Conservation (phyloP, 2,113 vertebrate genomes). For the Origma solitaria region DNA sequence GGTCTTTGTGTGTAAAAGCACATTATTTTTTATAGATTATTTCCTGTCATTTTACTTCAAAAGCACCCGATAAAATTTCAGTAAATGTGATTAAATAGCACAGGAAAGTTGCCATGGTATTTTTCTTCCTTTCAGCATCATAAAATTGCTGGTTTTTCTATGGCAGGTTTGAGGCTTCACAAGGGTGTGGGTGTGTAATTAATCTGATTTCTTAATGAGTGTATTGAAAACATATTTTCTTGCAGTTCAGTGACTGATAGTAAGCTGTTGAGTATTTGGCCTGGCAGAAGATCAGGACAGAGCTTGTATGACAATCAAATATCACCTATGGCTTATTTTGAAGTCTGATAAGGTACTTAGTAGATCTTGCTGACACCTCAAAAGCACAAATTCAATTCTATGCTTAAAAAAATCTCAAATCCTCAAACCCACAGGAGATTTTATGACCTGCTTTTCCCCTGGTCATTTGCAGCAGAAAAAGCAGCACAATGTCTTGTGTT, state of each 20-base stretch:
- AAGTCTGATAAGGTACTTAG: not conserved
- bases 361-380: not conserved
- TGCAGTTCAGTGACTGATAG: not conserved
- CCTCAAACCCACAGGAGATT: not conserved
- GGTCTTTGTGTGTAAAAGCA: slow-evolving; percentile 21
- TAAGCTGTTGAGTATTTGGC: not conserved
- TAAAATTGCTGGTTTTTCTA: not conserved
- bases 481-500: not conserved
- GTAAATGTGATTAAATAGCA: slow-evolving; percentile 28
- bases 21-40: slow-evolving; percentile 23
- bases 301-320: not conserved
- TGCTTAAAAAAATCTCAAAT: not conserved
- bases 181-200: not conserved
- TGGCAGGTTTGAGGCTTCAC: not conserved
- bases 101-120: slow-evolving; percentile 22
- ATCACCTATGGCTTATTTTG: not conserved
- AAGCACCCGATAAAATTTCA: slow-evolving; percentile 28
- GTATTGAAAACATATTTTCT: not conserved
- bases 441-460: not conserved
- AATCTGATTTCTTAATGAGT: not conserved
- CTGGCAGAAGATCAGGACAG: not conserved
- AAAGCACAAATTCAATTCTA: not conserved
- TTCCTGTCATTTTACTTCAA: slow-evolving; percentile 43
- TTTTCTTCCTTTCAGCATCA: not conserved
- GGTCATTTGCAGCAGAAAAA: not conserved